Percentiles rank a stretch among this genome's conserved stretches.
These are phyloP conservation scores for Chymomyza amoena DNA, from an alignment of 2,888 invertebrate genomes.

Conservation along the genomic window DNA sequence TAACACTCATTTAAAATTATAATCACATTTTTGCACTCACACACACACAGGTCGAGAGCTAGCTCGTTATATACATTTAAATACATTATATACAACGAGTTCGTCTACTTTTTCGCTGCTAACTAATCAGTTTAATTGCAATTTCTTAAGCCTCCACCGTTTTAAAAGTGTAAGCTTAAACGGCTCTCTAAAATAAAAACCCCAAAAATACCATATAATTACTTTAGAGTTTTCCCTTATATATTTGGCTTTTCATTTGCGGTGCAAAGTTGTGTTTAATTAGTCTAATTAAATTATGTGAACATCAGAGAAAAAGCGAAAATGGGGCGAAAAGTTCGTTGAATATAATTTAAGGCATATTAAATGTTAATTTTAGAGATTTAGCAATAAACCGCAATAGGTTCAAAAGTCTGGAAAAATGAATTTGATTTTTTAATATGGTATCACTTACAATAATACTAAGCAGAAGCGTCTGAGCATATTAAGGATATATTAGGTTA, in stretches of 20 bases:
- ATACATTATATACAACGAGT: neutral
- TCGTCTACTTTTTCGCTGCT: slow-evolving; percentile 4
- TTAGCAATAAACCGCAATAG: neutral
- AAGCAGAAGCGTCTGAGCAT: too few species aligned
- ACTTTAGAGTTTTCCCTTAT: slow-evolving; percentile 6
- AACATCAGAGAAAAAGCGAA: neutral
- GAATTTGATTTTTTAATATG: neutral
- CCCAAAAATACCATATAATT: slow-evolving; percentile 16
- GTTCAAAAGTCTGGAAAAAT: neutral
- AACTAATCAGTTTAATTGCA: slow-evolving; percentile 61
- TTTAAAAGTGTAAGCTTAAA: neutral
- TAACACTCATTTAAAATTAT: too few species aligned
- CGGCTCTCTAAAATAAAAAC: neutral
- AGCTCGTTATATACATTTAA: neutral
- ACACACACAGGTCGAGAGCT: neutral
- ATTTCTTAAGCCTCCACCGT: slow-evolving; percentile 37
- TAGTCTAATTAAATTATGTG: slow-evolving; percentile 22
- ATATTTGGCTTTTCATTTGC: slow-evolving; percentile 3
- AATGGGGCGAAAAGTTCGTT: neutral
- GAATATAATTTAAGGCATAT: neutral
- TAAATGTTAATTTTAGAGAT: neutral
- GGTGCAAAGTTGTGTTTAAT: slow-evolving; percentile 14
- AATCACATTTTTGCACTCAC: too few species aligned
- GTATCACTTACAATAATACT: neutral
- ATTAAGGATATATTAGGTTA: too few species aligned